Evolutionary conservation across 2,888 invertebrate genomes (phyloP).

Genomic region (Meganola albula): DNA sequence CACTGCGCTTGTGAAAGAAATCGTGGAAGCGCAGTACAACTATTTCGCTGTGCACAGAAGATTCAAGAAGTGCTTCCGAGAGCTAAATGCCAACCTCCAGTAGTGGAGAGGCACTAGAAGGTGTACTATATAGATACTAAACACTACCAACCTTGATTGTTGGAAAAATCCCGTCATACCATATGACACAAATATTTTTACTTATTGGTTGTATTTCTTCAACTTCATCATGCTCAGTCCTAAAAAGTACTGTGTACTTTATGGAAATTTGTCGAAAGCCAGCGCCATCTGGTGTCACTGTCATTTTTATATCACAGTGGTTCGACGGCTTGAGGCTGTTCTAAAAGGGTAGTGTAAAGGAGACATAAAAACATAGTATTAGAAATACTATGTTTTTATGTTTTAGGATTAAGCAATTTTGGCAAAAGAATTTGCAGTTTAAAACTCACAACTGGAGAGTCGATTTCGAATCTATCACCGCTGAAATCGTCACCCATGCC

Average conservation of each 20-base stretch:
- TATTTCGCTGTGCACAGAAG: too few relatives aligned
- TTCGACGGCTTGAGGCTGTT: conserved; percentile 61
- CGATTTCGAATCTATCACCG: conserved; percentile 53
- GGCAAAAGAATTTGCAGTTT: too few relatives aligned
- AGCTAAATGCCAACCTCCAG: too few relatives aligned
- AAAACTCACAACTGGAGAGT: conserved; percentile 50
- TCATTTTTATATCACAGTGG: conserved; percentile 48
- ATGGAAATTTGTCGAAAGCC: conserved; percentile 56
- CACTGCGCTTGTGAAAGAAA: too few relatives aligned
- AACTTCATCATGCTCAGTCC: conserved; percentile 55
- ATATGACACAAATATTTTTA: conserved; percentile 55
- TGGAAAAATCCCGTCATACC: conserved; percentile 70
- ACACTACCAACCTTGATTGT: conserved; percentile 57
- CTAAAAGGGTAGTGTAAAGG: too few relatives aligned
- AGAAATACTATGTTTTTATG: too few relatives aligned
- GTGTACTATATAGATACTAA: too few relatives aligned
- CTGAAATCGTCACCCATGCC: conserved; percentile 61
- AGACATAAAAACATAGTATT: too few relatives aligned
- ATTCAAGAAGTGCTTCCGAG: too few relatives aligned
- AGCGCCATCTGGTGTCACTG: conserved; percentile 53
- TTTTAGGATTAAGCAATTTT: too few relatives aligned
- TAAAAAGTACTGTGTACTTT: conserved; percentile 55
- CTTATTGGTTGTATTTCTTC: conserved; percentile 57
- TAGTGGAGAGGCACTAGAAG: too few relatives aligned
- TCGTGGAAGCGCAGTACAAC: too few relatives aligned